Evolutionary conservation across 2,113 vertebrate species (phyloP), one percentile per base, ranked within the genome.

Genomic region (Bujurquina vittata): DNA sequence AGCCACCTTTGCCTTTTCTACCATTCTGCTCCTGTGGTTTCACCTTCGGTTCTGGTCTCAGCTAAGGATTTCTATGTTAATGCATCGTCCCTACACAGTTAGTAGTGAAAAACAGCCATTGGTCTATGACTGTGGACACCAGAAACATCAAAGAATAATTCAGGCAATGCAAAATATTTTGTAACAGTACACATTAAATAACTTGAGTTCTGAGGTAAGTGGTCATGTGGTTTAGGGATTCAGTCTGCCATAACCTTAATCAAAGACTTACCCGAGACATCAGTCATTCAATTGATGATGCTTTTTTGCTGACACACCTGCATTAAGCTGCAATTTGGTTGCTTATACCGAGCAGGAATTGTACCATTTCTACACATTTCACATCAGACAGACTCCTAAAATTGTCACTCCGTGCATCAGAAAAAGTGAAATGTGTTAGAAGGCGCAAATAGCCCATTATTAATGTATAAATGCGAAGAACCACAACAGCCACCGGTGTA

Each of bases 141-240:
- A 97, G 95, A 94, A 96, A 95, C 94, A 93, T 95, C 94, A 94
- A 94, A 96, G 92, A 93, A 94, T 91, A 93, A 95, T 95, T 95
- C 87, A 95, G 95, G 95, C 95, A 94, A 94, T 94, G 90, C 87
- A 91, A 96, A 94, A 91, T 29, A 15, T 86, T 85, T 85, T 76
- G 81, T 55, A 85, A 84, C 81, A 88, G 72, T 76, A 85, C 81
- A 87, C 75, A 72, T 89, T 86, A 85, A 87, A 65, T 92, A 83
- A 84, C 75, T 84, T 94, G 93, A 90, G 88, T 93, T 85, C 29
- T 46, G 93, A 99, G 98, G 98, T 99, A 97, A 99, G 98, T 99
- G 96, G 94, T 82, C 89, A 87, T 94, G 94, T 95, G 96, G 95
- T 94, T 94, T 88, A 95, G 81, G 95, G 94, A 94, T 94, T 96